Conservation (phyloP, 2,888 invertebrate genomes). For the Ferrisia virgata region DNA sequence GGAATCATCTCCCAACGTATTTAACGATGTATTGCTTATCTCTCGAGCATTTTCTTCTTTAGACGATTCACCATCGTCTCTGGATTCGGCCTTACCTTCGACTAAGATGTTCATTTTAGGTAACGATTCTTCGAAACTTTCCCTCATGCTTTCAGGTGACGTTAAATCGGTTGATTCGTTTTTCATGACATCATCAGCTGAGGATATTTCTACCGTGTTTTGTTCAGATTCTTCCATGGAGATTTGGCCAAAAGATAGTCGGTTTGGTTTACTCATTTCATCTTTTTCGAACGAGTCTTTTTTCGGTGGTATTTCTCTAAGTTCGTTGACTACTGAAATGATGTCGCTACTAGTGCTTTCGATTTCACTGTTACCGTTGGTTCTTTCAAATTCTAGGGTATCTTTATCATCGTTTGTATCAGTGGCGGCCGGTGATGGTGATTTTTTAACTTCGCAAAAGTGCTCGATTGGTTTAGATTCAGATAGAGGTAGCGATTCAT, state of each 20-base stretch:
- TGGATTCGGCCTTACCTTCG: slow-evolving; percentile 1
- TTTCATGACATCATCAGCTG: slow-evolving; percentile 38
- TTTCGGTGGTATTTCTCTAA: neutral
- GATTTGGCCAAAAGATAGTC: slow-evolving; percentile 36
- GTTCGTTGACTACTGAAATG: slow-evolving; percentile 25
- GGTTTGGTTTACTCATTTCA: slow-evolving; percentile 1
- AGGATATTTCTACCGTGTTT: slow-evolving; percentile 39
- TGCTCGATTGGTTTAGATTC: neutral
- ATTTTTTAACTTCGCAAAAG: neutral
- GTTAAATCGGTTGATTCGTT: slow-evolving; percentile 35
- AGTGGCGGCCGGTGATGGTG: neutral
- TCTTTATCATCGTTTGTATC: neutral
- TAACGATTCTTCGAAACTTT: slow-evolving; percentile 18
- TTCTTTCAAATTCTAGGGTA: neutral
- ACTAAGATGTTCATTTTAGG: slow-evolving; percentile 2
- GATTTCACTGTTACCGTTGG: slow-evolving; percentile 29
- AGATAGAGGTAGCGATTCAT: neutral
- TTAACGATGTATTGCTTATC: slow-evolving; percentile 42
- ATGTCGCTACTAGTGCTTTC: slow-evolving; percentile 40
- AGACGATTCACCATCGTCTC: slow-evolving; percentile 10
- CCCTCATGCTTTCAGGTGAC: slow-evolving; percentile 21
- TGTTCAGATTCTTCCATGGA: slow-evolving; percentile 40
- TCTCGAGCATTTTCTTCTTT: slow-evolving; percentile 29
- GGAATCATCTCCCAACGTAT: slow-evolving; percentile 41
- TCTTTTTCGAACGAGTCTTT: slow-evolving; percentile 4